phyloP scores from a whole-genome alignment of 2,113 vertebrate species.

The Megaceryle torquata region DNA sequence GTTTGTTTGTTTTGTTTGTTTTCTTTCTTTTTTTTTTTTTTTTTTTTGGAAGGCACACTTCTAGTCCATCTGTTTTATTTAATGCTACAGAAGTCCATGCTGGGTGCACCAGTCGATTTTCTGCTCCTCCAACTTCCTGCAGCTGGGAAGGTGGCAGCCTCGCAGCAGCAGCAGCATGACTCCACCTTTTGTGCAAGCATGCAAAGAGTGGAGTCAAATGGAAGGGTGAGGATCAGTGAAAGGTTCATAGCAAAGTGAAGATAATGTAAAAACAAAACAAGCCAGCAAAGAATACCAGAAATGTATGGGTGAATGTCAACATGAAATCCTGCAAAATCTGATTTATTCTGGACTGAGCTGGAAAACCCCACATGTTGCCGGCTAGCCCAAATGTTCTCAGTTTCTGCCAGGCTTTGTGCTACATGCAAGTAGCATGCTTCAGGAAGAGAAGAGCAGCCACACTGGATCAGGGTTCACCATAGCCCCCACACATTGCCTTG shows the following conservation, averaged over 20 bases:
- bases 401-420: background rate
- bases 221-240: background rate
- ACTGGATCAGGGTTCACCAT: background rate
- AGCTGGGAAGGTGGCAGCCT: background rate
- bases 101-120: background rate
- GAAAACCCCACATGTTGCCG: background rate
- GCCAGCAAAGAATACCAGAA: background rate
- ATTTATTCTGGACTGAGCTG: background rate
- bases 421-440: background rate
- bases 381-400: background rate
- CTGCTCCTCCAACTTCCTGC: background rate
- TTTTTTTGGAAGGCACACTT: background rate
- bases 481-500: fast-evolving
- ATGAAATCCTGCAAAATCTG: background rate
- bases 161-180: background rate
- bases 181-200: background rate
- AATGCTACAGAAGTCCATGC: background rate
- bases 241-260: background rate
- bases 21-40: background rate
- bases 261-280: background rate
- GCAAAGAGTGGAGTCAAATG: background rate
- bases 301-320: background rate
- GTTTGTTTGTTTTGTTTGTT: too few relatives aligned
- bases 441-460: background rate
- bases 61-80: background rate